Evolutionary conservation across 2,888 invertebrate genomes (phyloP).

Genomic region (Chrysolina oricalcia): DNA sequence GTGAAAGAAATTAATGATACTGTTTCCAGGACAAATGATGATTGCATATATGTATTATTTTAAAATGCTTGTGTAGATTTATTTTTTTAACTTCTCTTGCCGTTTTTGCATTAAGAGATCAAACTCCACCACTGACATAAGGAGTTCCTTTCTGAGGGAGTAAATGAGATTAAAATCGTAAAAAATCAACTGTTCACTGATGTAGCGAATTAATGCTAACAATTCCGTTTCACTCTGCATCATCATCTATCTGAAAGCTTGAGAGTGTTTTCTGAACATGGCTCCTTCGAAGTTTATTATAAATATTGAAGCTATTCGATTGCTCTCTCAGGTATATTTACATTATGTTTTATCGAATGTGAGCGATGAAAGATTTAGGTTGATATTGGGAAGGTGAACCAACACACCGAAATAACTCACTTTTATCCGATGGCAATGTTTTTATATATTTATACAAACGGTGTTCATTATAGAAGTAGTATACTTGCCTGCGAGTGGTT

Average conservation of each 20-base stretch:
- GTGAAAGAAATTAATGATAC: too few species aligned
- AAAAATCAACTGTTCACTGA: neutral
- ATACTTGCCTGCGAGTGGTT: too few species aligned
- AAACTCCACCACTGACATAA: too few species aligned
- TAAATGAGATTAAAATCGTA: neutral
- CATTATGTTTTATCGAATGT: neutral
- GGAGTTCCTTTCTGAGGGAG: too few species aligned
- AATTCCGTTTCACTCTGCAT: constrained; percentile 59
- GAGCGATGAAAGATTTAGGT: neutral
- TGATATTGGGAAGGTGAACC: neutral
- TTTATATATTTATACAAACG: neutral
- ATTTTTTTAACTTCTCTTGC: too few species aligned
- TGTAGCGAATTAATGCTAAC: constrained; percentile 56
- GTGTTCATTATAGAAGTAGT: neutral
- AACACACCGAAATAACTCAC: neutral
- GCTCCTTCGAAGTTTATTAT: neutral
- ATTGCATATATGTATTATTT: too few species aligned
- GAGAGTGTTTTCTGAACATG: neutral
- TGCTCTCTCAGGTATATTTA: constrained; percentile 4
- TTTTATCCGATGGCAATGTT: neutral
- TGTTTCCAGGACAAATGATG: too few species aligned
- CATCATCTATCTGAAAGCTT: too few species aligned
- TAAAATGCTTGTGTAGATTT: too few species aligned
- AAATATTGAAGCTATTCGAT: neutral
- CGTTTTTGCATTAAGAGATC: too few species aligned